Base-by-base conservation (phyloP, 2,888 invertebrate genomes). In the Silvanus unidentatus region DNA sequence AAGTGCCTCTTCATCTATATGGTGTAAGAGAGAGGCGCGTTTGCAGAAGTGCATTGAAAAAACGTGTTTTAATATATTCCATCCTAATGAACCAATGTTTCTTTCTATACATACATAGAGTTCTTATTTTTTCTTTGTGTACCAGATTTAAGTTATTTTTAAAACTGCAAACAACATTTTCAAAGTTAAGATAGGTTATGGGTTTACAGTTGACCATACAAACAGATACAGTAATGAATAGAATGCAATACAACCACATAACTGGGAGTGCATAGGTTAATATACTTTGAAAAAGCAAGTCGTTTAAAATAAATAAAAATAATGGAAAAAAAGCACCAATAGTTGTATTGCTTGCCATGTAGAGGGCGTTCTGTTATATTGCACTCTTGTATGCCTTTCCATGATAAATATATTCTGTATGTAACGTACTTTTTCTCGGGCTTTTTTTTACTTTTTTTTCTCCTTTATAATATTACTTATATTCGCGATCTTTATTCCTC, bases 131-230 rank as follows among this genome's bases (percentile, higher is more conserved):
- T 32, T 32, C 32, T 12, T 32, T 43, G 49, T 55, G 59, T 59
- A 63, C 62, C 60, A 65, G 65, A 65, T 65, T 65, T 65, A 62
- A 47, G 61, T 66, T 70, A 70, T 70, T 70, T 70, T 70, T 69
- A 68, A 67, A 66, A 60, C 68, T 60, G 61, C 65, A 62, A 65
- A 59, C 69, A 70, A 70, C 70, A 70, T 69, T 69, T 70, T 68
- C 68, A 64, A 62, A 67, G 62, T 70, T 68, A 64, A 66, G 70
- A 68, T 71, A 70, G 69, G 70, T 70, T 70, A 69, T 70, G 69
- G 68, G 63, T 65, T 62, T 62, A 57, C 63, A 62, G 60, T 57
- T 48, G 63, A 47, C 57, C 63, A 59, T 52, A 41, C 49, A 48
- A 52, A 53, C 45, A 34, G 16, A 22, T 37, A 1, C 32, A 49